phyloP scores from a whole-genome alignment of 2,888 invertebrate species.

The Ypsolopha scabrella region DNA sequence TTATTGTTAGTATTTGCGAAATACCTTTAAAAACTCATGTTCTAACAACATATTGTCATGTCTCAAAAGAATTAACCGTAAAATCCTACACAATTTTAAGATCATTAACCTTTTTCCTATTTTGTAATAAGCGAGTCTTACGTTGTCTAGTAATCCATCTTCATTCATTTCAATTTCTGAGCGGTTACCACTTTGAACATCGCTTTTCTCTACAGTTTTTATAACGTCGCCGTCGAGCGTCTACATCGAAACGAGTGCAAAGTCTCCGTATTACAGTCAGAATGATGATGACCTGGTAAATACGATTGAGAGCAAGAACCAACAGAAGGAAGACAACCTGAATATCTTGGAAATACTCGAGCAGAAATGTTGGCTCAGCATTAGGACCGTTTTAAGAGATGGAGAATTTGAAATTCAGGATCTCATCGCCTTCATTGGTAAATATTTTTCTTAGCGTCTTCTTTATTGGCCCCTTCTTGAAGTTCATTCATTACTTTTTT shows the following conservation, averaged over 20 bases:
- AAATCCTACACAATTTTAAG: background rate
- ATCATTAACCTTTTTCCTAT: background rate
- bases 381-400: constrained; percentile 49
- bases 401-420: constrained; percentile 65
- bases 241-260: constrained; percentile 56
- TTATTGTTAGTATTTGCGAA: background rate
- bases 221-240: constrained; percentile 70
- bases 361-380: constrained; percentile 45
- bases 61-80: background rate
- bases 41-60: background rate
- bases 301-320: constrained; percentile 12
- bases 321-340: constrained; percentile 25
- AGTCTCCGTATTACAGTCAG: constrained; percentile 53
- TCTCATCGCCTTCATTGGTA: constrained; percentile 61
- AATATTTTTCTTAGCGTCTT: constrained; percentile 11
- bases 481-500: too few species aligned
- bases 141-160: background rate
- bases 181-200: constrained; percentile 26
- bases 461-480: too few species aligned
- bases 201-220: constrained; percentile 45
- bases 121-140: background rate
- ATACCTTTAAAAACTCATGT: background rate
- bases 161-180: background rate
- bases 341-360: constrained; percentile 44
- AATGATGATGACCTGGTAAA: constrained; percentile 44